Evolutionary conservation across 1,140 invertebrate genomes (phyloP).

Genomic region (Laupala kohalensis): DNA sequence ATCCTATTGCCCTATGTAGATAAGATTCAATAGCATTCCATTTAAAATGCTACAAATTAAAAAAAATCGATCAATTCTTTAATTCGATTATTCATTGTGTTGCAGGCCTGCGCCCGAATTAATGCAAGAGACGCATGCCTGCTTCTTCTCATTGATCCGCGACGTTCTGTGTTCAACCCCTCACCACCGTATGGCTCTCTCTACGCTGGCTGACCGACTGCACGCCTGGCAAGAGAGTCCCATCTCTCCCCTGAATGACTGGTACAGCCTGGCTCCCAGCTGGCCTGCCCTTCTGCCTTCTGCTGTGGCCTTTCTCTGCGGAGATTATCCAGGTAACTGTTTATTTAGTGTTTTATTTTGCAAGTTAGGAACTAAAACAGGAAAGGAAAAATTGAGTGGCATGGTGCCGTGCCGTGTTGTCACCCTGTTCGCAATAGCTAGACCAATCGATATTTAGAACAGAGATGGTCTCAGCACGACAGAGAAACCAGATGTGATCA

Average conservation of each 20-base stretch:
- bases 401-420: too few relatives aligned
- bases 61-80: too few relatives aligned
- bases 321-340: constrained; percentile 62
- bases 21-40: too few relatives aligned
- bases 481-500: too few relatives aligned
- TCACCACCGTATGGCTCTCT: constrained; percentile 60
- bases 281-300: constrained; percentile 68
- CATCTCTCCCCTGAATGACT: constrained; percentile 68
- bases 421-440: too few relatives aligned
- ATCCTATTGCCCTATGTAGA: too few relatives aligned
- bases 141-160: constrained; percentile 67
- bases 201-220: constrained; percentile 60
- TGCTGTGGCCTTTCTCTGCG: constrained; percentile 75
- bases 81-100: not conserved
- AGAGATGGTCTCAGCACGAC: too few relatives aligned
- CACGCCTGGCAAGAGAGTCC: constrained; percentile 68
- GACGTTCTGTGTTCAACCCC: constrained; percentile 71
- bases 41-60: too few relatives aligned
- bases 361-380: too few relatives aligned
- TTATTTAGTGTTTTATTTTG: too few relatives aligned
- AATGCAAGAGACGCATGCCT: constrained; percentile 62
- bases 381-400: too few relatives aligned
- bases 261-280: constrained; percentile 48
- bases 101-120: constrained; percentile 30
- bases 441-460: too few relatives aligned